Conservation (phyloP, 2,797 vertebrate genomes). For the Ataeniobius toweri region DNA sequence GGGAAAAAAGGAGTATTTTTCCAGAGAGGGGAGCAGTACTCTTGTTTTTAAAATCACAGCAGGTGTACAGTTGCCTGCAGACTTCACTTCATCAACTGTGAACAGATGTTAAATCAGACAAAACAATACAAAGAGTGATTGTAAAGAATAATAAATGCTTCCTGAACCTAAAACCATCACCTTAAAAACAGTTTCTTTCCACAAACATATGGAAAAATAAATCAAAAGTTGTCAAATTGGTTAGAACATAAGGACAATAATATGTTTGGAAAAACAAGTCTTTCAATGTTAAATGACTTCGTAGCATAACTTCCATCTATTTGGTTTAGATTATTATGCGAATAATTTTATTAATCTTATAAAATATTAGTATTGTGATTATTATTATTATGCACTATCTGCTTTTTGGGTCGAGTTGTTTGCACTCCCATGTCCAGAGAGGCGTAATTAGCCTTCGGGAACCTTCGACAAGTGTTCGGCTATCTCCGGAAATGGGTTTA, state of each 20-base stretch:
- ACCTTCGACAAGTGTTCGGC: background rate
- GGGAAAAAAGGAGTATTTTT: conserved; percentile 17
- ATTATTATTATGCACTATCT: too few species aligned
- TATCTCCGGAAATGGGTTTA: background rate
- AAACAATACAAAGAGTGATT: conserved; percentile 22
- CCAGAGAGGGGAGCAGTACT: conserved; percentile 26
- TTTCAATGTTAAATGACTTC: background rate
- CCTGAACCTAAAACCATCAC: background rate
- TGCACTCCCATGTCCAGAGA: too few species aligned
- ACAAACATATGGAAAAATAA: background rate
- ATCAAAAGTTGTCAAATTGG: background rate
- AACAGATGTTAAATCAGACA: conserved; percentile 64
- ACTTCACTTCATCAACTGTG: conserved; percentile 54
- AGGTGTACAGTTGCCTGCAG: conserved; percentile 45
- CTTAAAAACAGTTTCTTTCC: background rate
- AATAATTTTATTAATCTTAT: background rate
- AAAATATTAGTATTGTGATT: background rate
- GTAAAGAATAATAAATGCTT: background rate
- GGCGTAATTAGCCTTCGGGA: background rate
- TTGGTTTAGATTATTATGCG: background rate
- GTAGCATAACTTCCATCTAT: background rate
- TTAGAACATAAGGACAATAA: background rate
- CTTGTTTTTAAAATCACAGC: conserved; percentile 57
- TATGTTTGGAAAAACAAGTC: background rate
- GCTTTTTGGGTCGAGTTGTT: too few species aligned